Evolutionary conservation across 2,888 invertebrate genomes (phyloP), one percentile per base, ranked within the genome.

Genomic region (Euproctis similis): DNA sequence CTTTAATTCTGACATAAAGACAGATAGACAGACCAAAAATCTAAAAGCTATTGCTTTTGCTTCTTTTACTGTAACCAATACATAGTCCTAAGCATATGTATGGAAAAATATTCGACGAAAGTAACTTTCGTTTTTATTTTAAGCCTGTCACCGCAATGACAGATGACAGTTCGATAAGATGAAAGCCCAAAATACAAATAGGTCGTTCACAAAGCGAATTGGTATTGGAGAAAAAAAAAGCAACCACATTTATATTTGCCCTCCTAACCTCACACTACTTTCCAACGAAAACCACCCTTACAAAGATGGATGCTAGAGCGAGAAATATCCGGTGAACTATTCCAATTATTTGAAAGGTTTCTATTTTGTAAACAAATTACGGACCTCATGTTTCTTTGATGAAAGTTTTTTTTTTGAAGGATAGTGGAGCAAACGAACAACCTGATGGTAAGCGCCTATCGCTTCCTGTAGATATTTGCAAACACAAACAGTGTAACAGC

Each of bases 301-400:
- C 73, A 68, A 68, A 75, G 71, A 76, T 68, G 72, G 69, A 74
- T 66, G 68, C 72, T 66, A 57, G 60, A 58, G 60, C 60, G 62
- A 55, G 60, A 71, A 74, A 77, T 72, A 75, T 66, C 66, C 66
- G 52, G 42, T 42, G 56, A 82, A 82, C 81, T 81, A 81, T 82
- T 80, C 72, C 78, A 77, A 80, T 80, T n/a, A n/a, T n/a, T 78
- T 75, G 51, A 61, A 68, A 80, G 80, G 70, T 80, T 80, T 69
- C 68, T 65, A 70, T 71, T 66, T 61, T 59, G 57, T 60, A 53
- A 62, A 63, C 60, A 65, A 60, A 69, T 71, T 68, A n/a, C n/a
- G n/a, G n/a, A n/a, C 51, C 65, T 59, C 59, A 63, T 53, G 66
- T 53, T 48, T 50, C 38, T 54, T 46, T 62, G 70, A 69, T 68